Base-by-base conservation (phyloP, 35 echinoderm and acorn worm species). In the Patiria miniata region DNA sequence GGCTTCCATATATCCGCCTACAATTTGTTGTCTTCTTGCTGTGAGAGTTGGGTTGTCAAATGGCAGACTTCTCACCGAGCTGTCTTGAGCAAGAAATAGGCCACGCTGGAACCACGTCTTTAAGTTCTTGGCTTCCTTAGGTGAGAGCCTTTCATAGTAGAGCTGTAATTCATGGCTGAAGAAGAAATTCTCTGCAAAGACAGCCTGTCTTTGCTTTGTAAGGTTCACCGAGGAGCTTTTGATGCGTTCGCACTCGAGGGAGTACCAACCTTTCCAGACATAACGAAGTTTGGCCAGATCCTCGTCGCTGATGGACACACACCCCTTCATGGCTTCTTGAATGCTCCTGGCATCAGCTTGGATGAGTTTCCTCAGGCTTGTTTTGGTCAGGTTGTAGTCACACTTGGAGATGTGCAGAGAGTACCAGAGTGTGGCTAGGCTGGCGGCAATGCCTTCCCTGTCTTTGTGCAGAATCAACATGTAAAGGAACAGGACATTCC, bases 401-500 rank as follows among this genome's bases (percentile, higher is more conserved):
- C 68, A 38, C 30, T 81, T 78, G 32, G 86, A 79, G 2, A 93
- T 81, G 8, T 60, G 81, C 1, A 85, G 39, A 23, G 91, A 93
- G 22, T 89, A 81, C 86, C 86, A 93, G 17, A 93, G 84, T 5
- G 86, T 82, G 5, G 81, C 68, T 10, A 93, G 51, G 8, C 30
- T 57, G 8, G 36, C 15, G 32, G 82, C 52, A 10, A 84, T 8
- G 57, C 38, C 51, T 37, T 8, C 22, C 4, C 10, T 79, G 10
- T 52, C 22, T 37, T 28, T 50, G 21, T 18, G 68, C 34, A 26
- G 39, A 42, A 77, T 39, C 78, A 95, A 78, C 84, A 95, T 95
- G 32, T 78, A 95, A 21, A 95, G 65, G 37, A 95, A 83, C 17
- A 95, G 61, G 28, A 91, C 84, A 44, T 95, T 95, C 55, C 93